phyloP scores from a whole-genome alignment of 2,888 invertebrate species.

The Polyploca ridens region DNA sequence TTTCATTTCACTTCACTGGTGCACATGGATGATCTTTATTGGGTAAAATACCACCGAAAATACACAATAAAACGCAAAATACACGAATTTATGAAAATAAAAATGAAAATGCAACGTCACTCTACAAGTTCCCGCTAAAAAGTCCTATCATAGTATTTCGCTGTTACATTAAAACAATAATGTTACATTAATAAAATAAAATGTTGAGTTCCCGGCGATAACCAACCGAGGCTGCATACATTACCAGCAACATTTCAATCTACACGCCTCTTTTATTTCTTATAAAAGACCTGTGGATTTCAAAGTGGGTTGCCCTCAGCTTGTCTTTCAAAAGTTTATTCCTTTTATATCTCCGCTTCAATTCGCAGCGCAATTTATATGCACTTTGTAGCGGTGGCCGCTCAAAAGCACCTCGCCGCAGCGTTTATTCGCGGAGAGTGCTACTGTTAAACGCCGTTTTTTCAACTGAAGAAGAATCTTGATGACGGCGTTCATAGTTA shows the following conservation, averaged over 20 bases:
- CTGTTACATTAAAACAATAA: background rate
- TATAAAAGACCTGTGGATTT: constrained; percentile 55
- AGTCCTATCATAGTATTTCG: no score
- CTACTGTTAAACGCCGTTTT: constrained; percentile 77
- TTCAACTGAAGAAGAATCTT: constrained; percentile 79
- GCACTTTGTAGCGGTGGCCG: constrained; percentile 77
- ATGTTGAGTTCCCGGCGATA: background rate
- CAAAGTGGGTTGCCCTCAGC: constrained; percentile 61
- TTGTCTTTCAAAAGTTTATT: constrained; percentile 72
- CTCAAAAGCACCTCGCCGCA: constrained; percentile 71
- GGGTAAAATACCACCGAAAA: no score
- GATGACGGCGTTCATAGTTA: constrained; percentile 83
- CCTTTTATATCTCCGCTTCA: constrained; percentile 79
- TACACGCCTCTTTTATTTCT: constrained; percentile 37
- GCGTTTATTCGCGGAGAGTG: constrained; percentile 75
- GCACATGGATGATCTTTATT: no score
- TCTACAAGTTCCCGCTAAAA: no score
- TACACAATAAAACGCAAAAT: no score
- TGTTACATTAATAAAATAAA: background rate
- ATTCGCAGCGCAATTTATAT: constrained; percentile 81
- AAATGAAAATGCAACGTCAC: no score
- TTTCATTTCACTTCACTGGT: no score
- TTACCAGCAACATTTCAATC: constrained; percentile 20
- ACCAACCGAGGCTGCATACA: constrained; percentile 15
- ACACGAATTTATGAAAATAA: no score